A percentile compares a stretch with the other conserved stretches of the same genome.
phyloP scores from a whole-genome alignment of 2,113 vertebrate species.

The Falco punctatus region DNA sequence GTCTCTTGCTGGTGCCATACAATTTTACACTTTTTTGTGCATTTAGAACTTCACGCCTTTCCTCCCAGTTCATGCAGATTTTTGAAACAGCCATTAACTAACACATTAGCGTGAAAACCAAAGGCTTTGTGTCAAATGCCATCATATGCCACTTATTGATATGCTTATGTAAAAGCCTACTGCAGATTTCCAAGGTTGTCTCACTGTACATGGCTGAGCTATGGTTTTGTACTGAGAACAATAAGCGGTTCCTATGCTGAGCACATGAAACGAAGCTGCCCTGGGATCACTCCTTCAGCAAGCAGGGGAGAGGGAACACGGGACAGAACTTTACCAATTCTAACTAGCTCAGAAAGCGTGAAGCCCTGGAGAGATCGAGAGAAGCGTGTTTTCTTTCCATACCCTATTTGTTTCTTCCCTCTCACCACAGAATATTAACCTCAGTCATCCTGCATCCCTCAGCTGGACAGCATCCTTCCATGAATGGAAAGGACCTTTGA shows the following conservation, averaged over 20 bases:
- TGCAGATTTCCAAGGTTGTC: not conserved
- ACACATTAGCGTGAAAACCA: not conserved
- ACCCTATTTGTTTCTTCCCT: not conserved
- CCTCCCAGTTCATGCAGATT: not conserved
- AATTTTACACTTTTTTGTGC: slow-evolving; percentile 5
- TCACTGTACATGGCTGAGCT: not conserved
- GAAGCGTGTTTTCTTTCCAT: not conserved
- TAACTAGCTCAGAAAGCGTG: not conserved
- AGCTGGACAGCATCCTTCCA: not conserved
- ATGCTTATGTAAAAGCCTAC: not conserved
- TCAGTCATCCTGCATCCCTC: not conserved
- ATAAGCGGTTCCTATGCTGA: not conserved
- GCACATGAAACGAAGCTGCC: not conserved
- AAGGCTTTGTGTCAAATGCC: not conserved
- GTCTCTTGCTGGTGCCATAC: not conserved
- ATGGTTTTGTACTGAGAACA: not conserved
- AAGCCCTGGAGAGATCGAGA: not conserved
- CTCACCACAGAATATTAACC: not conserved
- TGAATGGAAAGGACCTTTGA: not conserved
- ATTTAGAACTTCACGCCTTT: not conserved
- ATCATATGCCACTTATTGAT: fast-evolving
- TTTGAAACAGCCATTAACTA: not conserved
- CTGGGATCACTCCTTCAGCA: not conserved
- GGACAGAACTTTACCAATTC: not conserved
- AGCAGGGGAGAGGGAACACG: fast-evolving